phyloP scores from a whole-genome alignment of 2,888 invertebrate genomes.

The Drosophila birchii region DNA sequence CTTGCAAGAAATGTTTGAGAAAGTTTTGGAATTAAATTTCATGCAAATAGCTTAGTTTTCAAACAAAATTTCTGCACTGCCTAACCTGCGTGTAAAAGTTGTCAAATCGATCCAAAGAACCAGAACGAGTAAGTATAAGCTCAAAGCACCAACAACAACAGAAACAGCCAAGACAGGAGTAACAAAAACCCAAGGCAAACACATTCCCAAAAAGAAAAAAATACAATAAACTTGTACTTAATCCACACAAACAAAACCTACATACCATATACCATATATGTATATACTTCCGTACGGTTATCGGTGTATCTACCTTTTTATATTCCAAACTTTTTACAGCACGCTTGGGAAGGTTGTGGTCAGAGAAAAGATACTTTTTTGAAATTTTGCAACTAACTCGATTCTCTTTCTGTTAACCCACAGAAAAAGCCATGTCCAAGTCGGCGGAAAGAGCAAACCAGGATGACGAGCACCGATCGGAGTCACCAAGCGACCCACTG shows the following conservation, averaged over 20 bases:
- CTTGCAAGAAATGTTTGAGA: constrained; percentile 18
- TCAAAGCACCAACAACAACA: constrained; percentile 42
- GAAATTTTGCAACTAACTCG: constrained; percentile 32
- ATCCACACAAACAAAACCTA: constrained; percentile 25
- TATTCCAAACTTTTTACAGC: constrained; percentile 70
- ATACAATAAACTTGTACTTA: constrained; percentile 20
- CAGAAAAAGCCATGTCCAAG: constrained; percentile 91
- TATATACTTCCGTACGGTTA: constrained; percentile 51
- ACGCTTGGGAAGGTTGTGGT: constrained; percentile 77
- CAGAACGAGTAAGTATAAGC: constrained; percentile 74
- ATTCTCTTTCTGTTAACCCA: constrained; percentile 47
- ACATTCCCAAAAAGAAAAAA: constrained; percentile 20
- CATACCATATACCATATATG: too few species aligned
- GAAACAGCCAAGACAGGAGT: constrained; percentile 27
- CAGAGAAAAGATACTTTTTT: constrained; percentile 24
- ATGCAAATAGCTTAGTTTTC: constrained; percentile 38
- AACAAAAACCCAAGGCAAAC: constrained; percentile 13
- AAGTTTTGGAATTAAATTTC: constrained; percentile 29
- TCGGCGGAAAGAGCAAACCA: constrained; percentile 69
- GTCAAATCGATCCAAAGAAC: constrained; percentile 56
- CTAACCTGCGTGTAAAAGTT: constrained; percentile 55
- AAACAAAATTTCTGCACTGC: constrained; percentile 63
- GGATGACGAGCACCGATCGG: constrained; percentile 87
- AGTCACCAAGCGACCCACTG: constrained; percentile 89
- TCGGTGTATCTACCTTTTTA: constrained; percentile 48